Evolutionary conservation across 92 coral and sea anemone species (phyloP).

Genomic region (Bergia sp.): DNA sequence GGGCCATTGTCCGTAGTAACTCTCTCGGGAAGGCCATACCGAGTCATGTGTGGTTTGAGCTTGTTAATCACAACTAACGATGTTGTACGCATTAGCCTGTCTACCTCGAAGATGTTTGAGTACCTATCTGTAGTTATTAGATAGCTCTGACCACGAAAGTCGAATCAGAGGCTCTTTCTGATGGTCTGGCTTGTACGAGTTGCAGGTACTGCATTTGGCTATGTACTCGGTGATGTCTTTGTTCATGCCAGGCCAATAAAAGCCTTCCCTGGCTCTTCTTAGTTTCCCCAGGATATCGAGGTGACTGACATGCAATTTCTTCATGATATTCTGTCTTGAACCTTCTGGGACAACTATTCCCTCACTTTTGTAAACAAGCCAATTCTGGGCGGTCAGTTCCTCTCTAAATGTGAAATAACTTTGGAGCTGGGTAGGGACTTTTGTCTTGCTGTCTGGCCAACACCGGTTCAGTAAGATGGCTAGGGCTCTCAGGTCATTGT

Average conservation of each 20-base stretch:
- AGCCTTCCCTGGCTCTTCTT: background rate
- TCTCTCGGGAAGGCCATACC: constrained; percentile 41
- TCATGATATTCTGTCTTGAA: too few relatives aligned
- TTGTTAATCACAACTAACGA: constrained; percentile 41
- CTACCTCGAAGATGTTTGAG: constrained; percentile 47
- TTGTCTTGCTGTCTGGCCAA: too few relatives aligned
- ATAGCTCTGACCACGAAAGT: background rate
- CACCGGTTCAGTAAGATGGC: too few relatives aligned
- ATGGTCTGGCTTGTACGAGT: constrained; percentile 27
- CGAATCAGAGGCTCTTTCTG: background rate
- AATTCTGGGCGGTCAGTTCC: too few relatives aligned
- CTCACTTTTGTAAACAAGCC: background rate
- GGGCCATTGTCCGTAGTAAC: constrained; percentile 41
- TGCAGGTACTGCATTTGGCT: background rate
- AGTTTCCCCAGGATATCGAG: background rate
- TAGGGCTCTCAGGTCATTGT: background rate
- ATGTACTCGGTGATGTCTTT: background rate
- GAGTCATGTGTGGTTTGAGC: constrained; percentile 18
- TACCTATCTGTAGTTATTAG: constrained; percentile 49
- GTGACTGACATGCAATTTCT: background rate
- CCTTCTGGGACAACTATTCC: background rate
- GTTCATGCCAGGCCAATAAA: too few relatives aligned
- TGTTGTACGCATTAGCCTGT: constrained; percentile 30
- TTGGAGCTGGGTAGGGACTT: too few relatives aligned
- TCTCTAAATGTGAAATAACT: too few relatives aligned